phyloP scores from a whole-genome alignment of 2,113 vertebrate species.

The Drymodes brunneopygia region DNA sequence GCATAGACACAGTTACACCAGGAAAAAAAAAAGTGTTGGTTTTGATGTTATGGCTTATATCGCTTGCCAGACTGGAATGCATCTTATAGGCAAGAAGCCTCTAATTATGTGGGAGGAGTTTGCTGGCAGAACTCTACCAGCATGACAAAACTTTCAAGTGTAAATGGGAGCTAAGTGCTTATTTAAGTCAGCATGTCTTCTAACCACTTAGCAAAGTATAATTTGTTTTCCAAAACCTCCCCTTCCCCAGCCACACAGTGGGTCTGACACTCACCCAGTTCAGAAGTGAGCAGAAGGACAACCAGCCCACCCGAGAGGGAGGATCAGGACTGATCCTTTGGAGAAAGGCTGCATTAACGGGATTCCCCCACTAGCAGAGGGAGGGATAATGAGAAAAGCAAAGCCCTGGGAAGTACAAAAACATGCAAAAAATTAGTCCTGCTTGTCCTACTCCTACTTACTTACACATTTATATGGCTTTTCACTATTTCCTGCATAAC shows the following conservation, averaged over 20 bases:
- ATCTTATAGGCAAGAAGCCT: background rate
- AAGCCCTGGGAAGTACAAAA: background rate
- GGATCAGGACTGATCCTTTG: background rate
- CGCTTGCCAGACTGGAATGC: background rate
- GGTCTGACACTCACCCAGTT: background rate
- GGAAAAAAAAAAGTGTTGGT: background rate
- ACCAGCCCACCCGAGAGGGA: accelerated
- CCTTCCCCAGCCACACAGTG: background rate
- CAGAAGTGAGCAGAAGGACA: background rate
- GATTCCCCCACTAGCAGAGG: background rate
- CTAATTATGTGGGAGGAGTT: conserved; percentile 28
- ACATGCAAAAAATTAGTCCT: background rate
- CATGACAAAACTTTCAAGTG: background rate
- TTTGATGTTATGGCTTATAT: background rate
- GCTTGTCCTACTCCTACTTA: background rate
- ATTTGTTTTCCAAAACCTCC: background rate
- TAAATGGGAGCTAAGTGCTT: background rate
- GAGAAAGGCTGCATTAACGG: background rate
- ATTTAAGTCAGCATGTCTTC: background rate
- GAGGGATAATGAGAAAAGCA: background rate
- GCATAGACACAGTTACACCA: background rate
- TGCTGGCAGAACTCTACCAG: background rate
- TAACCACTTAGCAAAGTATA: background rate
- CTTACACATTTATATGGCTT: background rate
- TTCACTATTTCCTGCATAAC: accelerated